Evolutionary conservation across 1,140 invertebrate genomes (phyloP), one percentile per base, ranked within the genome.

Genomic region (Brachionus asplanchnoidis): DNA sequence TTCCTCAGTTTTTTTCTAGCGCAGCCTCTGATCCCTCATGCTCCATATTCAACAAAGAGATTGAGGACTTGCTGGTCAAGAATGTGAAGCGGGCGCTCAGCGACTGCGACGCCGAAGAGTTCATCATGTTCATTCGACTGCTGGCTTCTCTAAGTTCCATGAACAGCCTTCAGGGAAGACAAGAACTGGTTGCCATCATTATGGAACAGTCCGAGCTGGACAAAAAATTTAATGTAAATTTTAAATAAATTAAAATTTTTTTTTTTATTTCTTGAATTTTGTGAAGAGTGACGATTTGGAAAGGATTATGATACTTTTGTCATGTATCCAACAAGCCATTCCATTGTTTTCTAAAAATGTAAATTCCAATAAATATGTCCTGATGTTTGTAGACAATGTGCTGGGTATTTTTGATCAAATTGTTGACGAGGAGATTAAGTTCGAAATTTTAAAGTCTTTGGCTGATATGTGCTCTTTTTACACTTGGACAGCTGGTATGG

Each of bases 21-120:
- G 44, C 20, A 1, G 14, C 92, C 93, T 73, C 89, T 8, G 26
- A 40, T 96, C 85, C 93, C 93, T 12, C 92, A 93, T 77, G 93
- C 94, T 87, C 88, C 95, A 12, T 92, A 40, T 73, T 95, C 46
- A 94, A 93, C 17, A 94, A 94, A 88, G 95, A 97, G 88, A 92
- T 94, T 73, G 95, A 97, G 89, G 95, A 96, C 87, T 91, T 93
- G 85, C 92, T 97, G 66, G 93, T 97, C 83, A 89, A 92, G 65
- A 94, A 97, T 89, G 93, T 93, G 86, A 97, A 95, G 88, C 96
- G 36, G n/a, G 32, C 53, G 4, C 26, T 91, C 75, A 86, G 88
- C 83, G 94, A 95, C 92, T 93, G 95, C 11, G 95, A 94, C 50
- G 94, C 94, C 73, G 95, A 96, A 86, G 96, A 98, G 90, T 97